Percentiles rank a stretch among this genome's conserved stretches.
Evolutionary conservation across 1,140 invertebrate species (phyloP).

Genomic region (Dendrolimus punctatus): DNA sequence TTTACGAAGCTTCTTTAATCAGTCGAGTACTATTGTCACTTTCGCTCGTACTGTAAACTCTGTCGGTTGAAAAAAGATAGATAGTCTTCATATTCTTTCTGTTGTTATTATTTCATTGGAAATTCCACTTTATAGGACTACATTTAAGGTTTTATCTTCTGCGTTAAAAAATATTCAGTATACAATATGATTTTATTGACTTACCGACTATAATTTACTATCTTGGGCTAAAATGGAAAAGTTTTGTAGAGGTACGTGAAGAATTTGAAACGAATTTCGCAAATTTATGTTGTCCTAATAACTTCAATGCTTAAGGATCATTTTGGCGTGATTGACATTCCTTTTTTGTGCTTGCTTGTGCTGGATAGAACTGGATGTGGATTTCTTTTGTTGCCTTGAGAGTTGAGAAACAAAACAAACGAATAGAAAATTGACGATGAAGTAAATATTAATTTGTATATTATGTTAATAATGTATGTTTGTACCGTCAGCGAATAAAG

Average conservation of each 20-base stretch:
- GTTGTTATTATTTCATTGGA: no score
- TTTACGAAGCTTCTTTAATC: constrained; percentile 21
- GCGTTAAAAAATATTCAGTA: constrained; percentile 20
- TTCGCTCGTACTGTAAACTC: constrained; percentile 29
- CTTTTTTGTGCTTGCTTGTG: constrained; percentile 28
- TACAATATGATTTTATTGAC: constrained; percentile 8
- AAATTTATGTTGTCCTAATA: constrained; percentile 56
- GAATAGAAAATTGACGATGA: no score
- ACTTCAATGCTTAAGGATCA: constrained; percentile 61
- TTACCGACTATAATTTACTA: constrained; percentile 19
- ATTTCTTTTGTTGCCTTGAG: no score
- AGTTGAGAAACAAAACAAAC: no score
- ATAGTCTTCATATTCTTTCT: constrained; percentile 11
- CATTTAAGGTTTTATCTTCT: not conserved
- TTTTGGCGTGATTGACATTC: constrained; percentile 64
- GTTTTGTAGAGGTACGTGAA: constrained; percentile 37
- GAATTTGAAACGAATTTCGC: constrained; percentile 49
- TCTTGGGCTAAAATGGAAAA: constrained; percentile 38
- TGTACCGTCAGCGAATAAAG: no score
- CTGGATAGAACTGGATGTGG: not conserved
- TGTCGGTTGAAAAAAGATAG: constrained; percentile 24
- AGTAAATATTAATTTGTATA: no score
- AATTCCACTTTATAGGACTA: no score
- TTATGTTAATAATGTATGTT: no score
- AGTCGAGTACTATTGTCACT: constrained; percentile 25